A percentile compares a stretch with the other conserved stretches of the same genome.
Evolutionary conservation across 30 jellyfish, hydroid and myxozoan species (phyloP).

Genomic region (Aurelia sp.): DNA sequence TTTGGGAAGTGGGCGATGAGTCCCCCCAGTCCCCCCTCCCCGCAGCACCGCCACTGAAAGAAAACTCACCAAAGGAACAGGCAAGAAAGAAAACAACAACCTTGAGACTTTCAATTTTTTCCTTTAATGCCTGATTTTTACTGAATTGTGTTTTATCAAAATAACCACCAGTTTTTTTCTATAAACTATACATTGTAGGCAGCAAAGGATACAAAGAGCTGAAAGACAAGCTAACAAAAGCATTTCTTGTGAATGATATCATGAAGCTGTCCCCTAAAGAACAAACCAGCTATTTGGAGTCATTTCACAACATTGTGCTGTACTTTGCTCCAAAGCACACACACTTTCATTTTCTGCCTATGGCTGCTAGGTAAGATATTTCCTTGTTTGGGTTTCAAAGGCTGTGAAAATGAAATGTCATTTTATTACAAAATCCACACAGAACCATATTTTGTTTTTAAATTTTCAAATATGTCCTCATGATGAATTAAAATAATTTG

Average conservation of each 20-base stretch:
- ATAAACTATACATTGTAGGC: slow-evolving; percentile 2
- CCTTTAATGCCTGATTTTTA: too few species aligned
- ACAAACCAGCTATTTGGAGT: slow-evolving; percentile 35
- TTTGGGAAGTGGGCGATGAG: too few species aligned
- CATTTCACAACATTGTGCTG: slow-evolving; percentile 28
- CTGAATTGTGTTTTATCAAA: too few species aligned
- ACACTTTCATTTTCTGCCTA: slow-evolving; percentile 18
- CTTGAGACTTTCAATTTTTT: too few species aligned
- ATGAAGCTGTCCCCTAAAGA: slow-evolving; percentile 9
- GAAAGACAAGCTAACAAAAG: slow-evolving; percentile 20
- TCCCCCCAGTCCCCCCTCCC: too few species aligned
- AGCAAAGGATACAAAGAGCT: slow-evolving; percentile 22
- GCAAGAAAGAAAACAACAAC: too few species aligned
- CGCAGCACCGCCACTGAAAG: too few species aligned
- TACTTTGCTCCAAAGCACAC: slow-evolving; percentile 39
- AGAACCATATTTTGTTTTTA: background rate
- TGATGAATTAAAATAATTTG: too few species aligned
- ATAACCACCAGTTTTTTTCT: too few species aligned
- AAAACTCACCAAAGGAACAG: too few species aligned
- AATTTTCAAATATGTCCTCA: background rate
- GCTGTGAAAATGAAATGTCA: background rate
- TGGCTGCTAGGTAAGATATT: slow-evolving; percentile 11
- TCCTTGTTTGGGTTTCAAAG: background rate
- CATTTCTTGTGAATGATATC: slow-evolving; percentile 17
- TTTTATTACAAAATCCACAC: background rate